Base-by-base conservation (phyloP, 2,113 vertebrate species). In the Tragulus kanchil region DNA sequence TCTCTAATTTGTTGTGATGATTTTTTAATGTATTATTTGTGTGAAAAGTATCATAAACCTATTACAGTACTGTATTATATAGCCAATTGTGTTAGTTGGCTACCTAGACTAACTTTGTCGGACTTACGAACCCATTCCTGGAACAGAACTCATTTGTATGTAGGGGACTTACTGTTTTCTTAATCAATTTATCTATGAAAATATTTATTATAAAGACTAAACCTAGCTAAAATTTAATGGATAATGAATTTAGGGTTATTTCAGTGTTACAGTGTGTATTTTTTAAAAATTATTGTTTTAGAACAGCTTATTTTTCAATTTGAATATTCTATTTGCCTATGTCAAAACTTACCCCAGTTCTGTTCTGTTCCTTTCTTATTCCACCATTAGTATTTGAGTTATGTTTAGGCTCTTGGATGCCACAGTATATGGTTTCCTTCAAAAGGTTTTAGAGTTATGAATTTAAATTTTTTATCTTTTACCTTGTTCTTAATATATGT, bases 401-500 rank as follows among this genome's bases (percentile, higher is more conserved):
- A 92, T 42, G 4, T 45, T 75, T 54, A 91, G 56, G 56, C 42
- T 93, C 42, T 91, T 65, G 11, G 3, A 7, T 71, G 14, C 75
- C 56, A 87, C 8, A 16, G 36, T 54, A 11, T 45, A 61, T n/a
- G 6, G 2, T 71, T 65, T 86, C 90, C 54, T 59, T 78, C n/a
- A 42, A 58, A 84, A 48, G 19, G 42, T 83, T 73, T 87, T 84
- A 84, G 13, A 67, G 25, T 17, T 88, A 5, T 36, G 36, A 95
- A 91, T 82, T 84, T 79, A 64, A 79, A 69, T 58, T 23, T 92
- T 82, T 85, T 75, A 94, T 71, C 54, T 61, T 84, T n/a, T 94
- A 36, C 14, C 23, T 71, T 54, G 4, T 67, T 71, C 19, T 91
- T 45, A 89, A 50, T 65, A 42, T 50, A 64, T 86, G 1, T 81